Evolutionary conservation across 1,140 invertebrate species (phyloP), one percentile per base, ranked within the genome.

Genomic region (Scaptomyza montana): DNA sequence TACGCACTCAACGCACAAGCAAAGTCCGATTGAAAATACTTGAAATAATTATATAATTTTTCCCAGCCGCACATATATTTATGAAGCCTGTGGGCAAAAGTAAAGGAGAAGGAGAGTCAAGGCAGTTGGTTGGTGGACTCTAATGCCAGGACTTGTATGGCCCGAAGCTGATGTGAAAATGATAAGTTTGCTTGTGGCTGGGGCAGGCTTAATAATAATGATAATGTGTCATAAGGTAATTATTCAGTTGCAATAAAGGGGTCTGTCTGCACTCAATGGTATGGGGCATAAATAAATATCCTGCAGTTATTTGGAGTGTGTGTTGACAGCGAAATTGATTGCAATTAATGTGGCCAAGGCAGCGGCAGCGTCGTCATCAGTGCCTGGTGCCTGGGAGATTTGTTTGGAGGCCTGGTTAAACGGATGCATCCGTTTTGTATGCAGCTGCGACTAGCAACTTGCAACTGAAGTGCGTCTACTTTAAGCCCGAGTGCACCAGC

Each of bases 181-280:
- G 62, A 80, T 89, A 80, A 89, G 57, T 66, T 75, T 43, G 39
- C 9, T 5, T 7, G 60, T 49, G 65, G 79, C 54, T 61, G 56
- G 69, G 63, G 50, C 61, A 70, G 56, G 16, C 65, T 53, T 84
- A 84, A 89, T 87, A 82, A 89, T 89, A 89, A 89, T 89, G 84
- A 89, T 89, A 89, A 89, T 89, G 84, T 89, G 84, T 89, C 84
- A 89, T 89, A 89, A 89, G 84, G 85, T 75, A 89, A 89, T 89
- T 89, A 89, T 89, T 89, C 84, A 89, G 84, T 89, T 87, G 84
- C 84, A 84, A 77, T 36, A 82, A 81, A 78, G 5, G 36, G 70
- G 46, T 21, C 21, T n/a, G 13, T 7, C 16, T 16, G 0, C 16
- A 16, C 16, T 1, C 16, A 16, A 16, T 16, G 16, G 16, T 16